A percentile compares a stretch with the other conserved stretches of the same genome.
phyloP scores from a whole-genome alignment of 2,797 vertebrate genomes.

The Chanos chanos region DNA sequence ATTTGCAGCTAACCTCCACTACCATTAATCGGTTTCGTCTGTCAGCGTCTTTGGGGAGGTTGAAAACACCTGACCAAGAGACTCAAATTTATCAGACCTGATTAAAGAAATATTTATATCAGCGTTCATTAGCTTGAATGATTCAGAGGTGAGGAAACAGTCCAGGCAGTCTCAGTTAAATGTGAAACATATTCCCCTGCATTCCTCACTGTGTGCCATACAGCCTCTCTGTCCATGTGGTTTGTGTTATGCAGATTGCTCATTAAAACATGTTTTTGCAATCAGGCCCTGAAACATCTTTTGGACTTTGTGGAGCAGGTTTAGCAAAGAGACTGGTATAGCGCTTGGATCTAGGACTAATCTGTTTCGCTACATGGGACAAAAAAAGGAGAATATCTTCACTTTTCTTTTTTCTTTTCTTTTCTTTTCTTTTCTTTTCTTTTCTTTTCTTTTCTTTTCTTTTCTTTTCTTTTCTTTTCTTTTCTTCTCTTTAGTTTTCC shows the following conservation, averaged over 20 bases:
- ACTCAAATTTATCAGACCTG: no score
- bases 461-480: neutral
- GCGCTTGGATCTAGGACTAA: neutral
- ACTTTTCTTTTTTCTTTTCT: neutral
- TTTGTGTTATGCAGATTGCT: conserved; percentile 53
- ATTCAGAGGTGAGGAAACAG: neutral
- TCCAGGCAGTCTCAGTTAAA: conserved; percentile 6
- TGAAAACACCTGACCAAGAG: no score
- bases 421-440: conserved; percentile 24
- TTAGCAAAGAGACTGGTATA: conserved; percentile 24
- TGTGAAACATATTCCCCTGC: conserved; percentile 19
- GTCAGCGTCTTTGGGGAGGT: no score
- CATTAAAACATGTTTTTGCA: conserved; percentile 48
- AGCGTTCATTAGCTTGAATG: neutral
- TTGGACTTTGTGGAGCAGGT: conserved; percentile 22
- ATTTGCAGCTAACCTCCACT: neutral
- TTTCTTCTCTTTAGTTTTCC: conserved; percentile 55
- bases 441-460: neutral
- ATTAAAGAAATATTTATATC: no score
- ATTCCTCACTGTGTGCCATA: neutral
- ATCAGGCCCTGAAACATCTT: conserved; percentile 1
- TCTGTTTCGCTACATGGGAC: conserved; percentile 1
- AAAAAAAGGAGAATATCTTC: conserved; percentile 14
- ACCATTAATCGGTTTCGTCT: no score
- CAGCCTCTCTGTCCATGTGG: conserved; percentile 27